Evolutionary conservation across 2,113 vertebrate genomes (phyloP), one percentile per base, ranked within the genome.

Genomic region (Amblyornis subalaris): DNA sequence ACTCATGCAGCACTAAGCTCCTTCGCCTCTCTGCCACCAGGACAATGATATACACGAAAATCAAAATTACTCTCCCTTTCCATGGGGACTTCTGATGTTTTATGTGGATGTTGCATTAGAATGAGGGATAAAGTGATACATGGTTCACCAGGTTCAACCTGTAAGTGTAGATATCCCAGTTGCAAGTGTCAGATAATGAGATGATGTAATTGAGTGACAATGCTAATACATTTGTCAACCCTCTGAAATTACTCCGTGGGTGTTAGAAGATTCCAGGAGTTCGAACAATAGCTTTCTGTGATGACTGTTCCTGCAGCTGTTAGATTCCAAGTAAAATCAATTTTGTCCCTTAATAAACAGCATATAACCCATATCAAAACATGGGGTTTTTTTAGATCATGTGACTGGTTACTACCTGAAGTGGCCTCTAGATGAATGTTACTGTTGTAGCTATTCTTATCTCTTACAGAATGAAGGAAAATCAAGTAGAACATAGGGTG

Each of bases 371-470:
- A 36, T 35, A 57, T 16, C 0, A 80, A 81, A 85, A 35, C 21
- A 18, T 9, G 7, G 2, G 4, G 1, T 0, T 4, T 38, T 57
- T 61, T 84, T 45, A 33, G 36, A 36, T 47, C 45, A 35, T 16
- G 2, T 33, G 25, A 29, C 19, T 44, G 10, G 4, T 48, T 85
- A 40, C 13, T 64, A 31, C 7, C 14, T 35, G 18, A 87, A 65
- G 17, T 53, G 17, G 11, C 7, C 1, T 67, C 21, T 48, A 69
- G 31, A 20, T 28, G 9, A 20, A 44, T 40, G 3, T 26, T 66
- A 33, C 9, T 51, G 2, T 26, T 85, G 35, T 33, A 85, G 14
- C 5, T 71, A 8, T 51, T 83, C 8, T 72, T 81, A 10, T 50
- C 4, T 60, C 9, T 47, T 40, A 65, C 1, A 42, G 4, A 72